A percentile compares a stretch with the other conserved stretches of the same genome.
These are phyloP conservation scores for Kryptolebias ocellatus DNA, from an alignment of 2,797 vertebrate species.

Conservation along the genomic window DNA sequence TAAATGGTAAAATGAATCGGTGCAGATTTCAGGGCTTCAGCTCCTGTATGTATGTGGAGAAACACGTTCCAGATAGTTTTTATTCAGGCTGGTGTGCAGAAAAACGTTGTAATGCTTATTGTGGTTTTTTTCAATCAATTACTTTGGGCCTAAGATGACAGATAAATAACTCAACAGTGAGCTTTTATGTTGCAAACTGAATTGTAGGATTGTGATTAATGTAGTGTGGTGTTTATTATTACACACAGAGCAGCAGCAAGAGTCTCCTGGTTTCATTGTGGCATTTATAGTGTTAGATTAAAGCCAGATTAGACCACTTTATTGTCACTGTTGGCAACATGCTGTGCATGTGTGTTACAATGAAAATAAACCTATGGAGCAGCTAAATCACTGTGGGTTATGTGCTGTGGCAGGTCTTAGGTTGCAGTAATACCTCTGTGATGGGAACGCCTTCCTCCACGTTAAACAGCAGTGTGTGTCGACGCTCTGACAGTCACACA, in stretches of 20 bases:
- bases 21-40: conserved; percentile 48
- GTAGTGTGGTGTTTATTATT: conserved; percentile 2
- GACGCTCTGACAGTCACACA: conserved; percentile 42
- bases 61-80: background rate
- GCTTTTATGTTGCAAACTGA: conserved; percentile 1
- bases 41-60: conserved; percentile 47
- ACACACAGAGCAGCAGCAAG: background rate
- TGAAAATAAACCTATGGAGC: conserved; percentile 1
- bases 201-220: conserved; percentile 15
- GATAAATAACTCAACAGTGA: conserved; percentile 12
- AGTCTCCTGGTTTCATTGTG: conserved; percentile 2
- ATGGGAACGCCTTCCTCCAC: conserved; percentile 46
- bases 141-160: conserved; percentile 43
- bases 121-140: conserved; percentile 23
- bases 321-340: background rate
- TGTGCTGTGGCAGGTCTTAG: conserved; percentile 64
- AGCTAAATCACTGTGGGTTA: background rate
- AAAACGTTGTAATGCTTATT: conserved; percentile 29
- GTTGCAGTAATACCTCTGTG: conserved; percentile 44
- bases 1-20: conserved; percentile 67
- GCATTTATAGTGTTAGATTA: background rate
- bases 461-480: conserved; percentile 23
- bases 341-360: background rate
- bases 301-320: background rate
- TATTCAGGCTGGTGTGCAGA: background rate